phyloP scores from a whole-genome alignment of 2,113 vertebrate genomes.

The Tragelaphus buxtoni region DNA sequence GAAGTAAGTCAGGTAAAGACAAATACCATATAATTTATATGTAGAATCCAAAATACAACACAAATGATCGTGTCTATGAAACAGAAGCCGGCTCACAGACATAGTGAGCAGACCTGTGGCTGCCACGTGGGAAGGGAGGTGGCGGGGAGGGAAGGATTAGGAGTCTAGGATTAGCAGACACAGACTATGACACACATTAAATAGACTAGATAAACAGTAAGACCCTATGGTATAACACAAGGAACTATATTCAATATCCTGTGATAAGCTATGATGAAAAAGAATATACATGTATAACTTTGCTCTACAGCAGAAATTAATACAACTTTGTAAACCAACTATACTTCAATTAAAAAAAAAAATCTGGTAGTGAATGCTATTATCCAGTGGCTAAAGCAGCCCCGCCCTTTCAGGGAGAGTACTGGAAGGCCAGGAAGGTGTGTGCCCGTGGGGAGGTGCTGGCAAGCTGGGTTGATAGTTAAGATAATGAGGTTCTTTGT shows the following conservation, averaged over 20 bases:
- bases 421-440: not conserved
- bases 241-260: not conserved
- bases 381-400: not conserved
- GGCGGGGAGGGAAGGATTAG: not conserved
- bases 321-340: not conserved
- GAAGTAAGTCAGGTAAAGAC: not conserved
- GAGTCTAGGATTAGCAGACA: not conserved
- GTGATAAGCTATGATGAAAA: not conserved
- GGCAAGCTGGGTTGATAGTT: not conserved
- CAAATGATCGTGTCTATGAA: not conserved
- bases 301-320: not conserved
- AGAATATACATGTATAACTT: not conserved
- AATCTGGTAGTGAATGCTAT: not conserved
- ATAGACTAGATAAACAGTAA: not conserved
- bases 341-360: not conserved
- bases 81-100: not conserved
- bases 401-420: not conserved
- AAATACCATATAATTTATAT: not conserved
- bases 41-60: not conserved
- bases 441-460: not conserved
- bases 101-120: not conserved
- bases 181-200: not conserved
- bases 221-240: not conserved
- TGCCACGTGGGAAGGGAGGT: not conserved
- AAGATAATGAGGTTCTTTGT: slow-evolving; percentile 53